Percentiles rank a stretch among this genome's conserved stretches.
These are phyloP conservation scores for Anguilla obscura DNA, from an alignment of 2,797 vertebrate species.

Conservation along the genomic window DNA sequence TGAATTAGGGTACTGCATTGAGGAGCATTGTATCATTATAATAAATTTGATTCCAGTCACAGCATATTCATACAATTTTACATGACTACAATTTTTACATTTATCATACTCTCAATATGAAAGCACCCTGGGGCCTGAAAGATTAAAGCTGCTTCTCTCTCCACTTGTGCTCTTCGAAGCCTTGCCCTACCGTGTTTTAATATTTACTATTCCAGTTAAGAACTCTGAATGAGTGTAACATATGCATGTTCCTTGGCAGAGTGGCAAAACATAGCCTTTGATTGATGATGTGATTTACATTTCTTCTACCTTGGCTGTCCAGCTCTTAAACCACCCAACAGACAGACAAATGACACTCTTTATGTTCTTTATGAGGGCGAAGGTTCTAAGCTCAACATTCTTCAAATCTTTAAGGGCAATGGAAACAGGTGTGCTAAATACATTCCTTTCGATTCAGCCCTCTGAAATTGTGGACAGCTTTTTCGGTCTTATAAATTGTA, in stretches of 20 bases:
- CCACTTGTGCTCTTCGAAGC: not conserved
- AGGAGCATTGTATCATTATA: not conserved
- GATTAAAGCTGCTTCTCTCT: conserved; percentile 8
- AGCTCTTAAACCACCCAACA: conserved; percentile 22
- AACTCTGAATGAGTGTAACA: conserved; percentile 11
- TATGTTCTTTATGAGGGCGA: not conserved
- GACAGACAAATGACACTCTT: not conserved
- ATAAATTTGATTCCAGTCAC: conserved; percentile 2
- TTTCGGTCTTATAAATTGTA: conserved; percentile 33
- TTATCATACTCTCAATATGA: not conserved
- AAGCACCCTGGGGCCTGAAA: not conserved
- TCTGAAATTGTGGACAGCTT: conserved; percentile 22
- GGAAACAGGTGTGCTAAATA: conserved; percentile 36
- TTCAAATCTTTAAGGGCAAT: conserved; percentile 20
- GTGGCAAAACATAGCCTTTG: conserved; percentile 32
- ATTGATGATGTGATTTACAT: conserved; percentile 32
- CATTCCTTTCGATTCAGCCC: conserved; percentile 34
- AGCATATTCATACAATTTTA: not conserved
- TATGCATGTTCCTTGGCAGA: conserved; percentile 16
- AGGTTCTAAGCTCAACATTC: not conserved
- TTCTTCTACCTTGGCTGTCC: conserved; percentile 16
- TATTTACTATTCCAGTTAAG: conserved; percentile 13
- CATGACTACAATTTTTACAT: not conserved
- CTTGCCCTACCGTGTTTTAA: not conserved
- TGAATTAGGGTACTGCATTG: not conserved